Evolutionary conservation across 2,888 invertebrate species (phyloP).

Genomic region (Linnaemya vulpina): DNA sequence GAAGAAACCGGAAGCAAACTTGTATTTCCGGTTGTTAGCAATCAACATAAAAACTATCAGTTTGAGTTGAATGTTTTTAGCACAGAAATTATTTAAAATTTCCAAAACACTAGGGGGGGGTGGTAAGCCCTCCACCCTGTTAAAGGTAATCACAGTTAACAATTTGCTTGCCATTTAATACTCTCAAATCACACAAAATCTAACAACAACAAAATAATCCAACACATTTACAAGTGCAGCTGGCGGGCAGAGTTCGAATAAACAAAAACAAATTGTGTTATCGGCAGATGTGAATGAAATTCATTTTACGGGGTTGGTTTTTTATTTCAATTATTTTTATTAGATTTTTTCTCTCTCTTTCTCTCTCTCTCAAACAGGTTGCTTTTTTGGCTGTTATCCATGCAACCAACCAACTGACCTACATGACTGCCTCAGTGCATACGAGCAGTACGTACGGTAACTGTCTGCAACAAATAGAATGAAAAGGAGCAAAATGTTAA

Average conservation of each 20-base stretch:
- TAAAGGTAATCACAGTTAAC: conserved; percentile 5
- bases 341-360: not conserved
- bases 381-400: conserved; percentile 35
- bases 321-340: conserved; percentile 17
- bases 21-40: conserved; percentile 54
- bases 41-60: conserved; percentile 31
- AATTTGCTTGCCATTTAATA: not conserved
- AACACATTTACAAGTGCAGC: too few relatives aligned
- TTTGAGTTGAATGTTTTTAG: conserved; percentile 17
- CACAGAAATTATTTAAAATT: conserved; percentile 16
- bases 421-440: conserved; percentile 30
- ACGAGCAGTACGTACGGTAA: conserved; percentile 17
- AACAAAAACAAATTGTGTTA: conserved; percentile 51
- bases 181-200: not conserved
- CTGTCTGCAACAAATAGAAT: conserved; percentile 5
- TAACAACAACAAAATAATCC: too few relatives aligned
- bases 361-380: too few relatives aligned
- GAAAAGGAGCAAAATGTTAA: conserved; percentile 35
- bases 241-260: conserved; percentile 11
- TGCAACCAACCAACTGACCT: conserved; percentile 58
- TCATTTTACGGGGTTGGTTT: not conserved
- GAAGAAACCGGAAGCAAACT: conserved; percentile 43
- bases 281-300: conserved; percentile 15
- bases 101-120: too few relatives aligned
- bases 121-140: too few relatives aligned